Evolutionary conservation across 2,113 vertebrate species (phyloP).

Genomic region (Takifugu bimaculatus): DNA sequence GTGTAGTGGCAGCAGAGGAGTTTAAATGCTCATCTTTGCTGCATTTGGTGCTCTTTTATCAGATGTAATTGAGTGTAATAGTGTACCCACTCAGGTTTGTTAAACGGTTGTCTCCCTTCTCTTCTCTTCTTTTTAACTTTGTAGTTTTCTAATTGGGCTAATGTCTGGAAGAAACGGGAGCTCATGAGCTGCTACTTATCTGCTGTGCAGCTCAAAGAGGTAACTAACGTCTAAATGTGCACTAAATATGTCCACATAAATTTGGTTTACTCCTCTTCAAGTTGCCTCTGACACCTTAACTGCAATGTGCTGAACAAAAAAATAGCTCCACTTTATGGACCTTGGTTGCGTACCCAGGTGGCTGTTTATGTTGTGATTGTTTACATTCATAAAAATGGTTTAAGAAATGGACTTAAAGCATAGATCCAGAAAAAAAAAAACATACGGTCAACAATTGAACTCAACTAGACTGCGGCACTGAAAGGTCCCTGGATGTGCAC

Average conservation of each 20-base stretch:
- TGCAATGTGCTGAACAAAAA: no score
- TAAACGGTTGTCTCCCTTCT: slow-evolving; percentile 14
- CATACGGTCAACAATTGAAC: no score
- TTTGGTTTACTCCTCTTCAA: slow-evolving; percentile 68
- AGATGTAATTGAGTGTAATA: neutral
- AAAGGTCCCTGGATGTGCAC: no score
- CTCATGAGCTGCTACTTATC: slow-evolving; percentile 1
- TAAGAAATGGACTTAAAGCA: no score
- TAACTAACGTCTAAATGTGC: slow-evolving; percentile 58
- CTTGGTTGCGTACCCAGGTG: neutral
- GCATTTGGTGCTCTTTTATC: neutral
- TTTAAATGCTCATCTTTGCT: neutral
- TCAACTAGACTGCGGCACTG: no score
- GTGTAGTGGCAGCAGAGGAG: neutral
- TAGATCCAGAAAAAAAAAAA: no score
- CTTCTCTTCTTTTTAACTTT: slow-evolving; percentile 32
- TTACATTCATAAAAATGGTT: no score
- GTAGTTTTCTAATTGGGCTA: slow-evolving; percentile 41
- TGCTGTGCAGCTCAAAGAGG: slow-evolving; percentile 4
- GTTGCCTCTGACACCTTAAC: slow-evolving; percentile 19
- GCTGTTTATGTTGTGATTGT: neutral
- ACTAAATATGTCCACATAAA: slow-evolving; percentile 70
- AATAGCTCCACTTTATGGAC: neutral
- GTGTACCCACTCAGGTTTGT: slow-evolving; percentile 5
- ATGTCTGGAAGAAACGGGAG: slow-evolving; percentile 34